phyloP scores from a whole-genome alignment of 2,888 invertebrate species.

The Hypomecis punctinalis region DNA sequence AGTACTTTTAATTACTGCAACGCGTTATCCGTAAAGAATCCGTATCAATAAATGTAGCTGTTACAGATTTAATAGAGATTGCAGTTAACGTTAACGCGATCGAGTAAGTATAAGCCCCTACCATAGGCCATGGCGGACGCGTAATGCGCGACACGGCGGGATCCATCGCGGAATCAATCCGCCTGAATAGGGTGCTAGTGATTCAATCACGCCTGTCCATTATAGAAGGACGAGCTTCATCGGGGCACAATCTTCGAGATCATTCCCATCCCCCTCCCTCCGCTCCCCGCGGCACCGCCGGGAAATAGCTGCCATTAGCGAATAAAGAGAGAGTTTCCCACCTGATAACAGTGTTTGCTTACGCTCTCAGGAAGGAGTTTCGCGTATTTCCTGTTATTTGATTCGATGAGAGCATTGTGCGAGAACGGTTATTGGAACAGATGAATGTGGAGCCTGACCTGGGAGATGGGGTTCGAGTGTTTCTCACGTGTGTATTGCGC shows the following conservation, averaged over 20 bases:
- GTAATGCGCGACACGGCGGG: neutral
- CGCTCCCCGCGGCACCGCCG: conserved; percentile 31
- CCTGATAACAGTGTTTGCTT: conserved; percentile 56
- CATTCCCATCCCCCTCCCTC: conserved; percentile 49
- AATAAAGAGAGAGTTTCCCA: conserved; percentile 70
- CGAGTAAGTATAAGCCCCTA: no score
- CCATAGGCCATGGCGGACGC: neutral
- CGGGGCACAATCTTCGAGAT: conserved; percentile 63
- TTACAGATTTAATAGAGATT: no score
- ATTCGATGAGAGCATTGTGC: conserved; percentile 51
- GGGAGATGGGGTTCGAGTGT: neutral
- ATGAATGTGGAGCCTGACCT: conserved; percentile 11
- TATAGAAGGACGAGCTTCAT: conserved; percentile 66
- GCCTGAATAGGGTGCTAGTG: conserved; percentile 67
- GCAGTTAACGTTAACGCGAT: no score
- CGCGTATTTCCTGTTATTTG: conserved; percentile 55
- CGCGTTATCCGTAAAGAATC: no score
- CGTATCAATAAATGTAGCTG: no score
- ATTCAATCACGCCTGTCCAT: conserved; percentile 73
- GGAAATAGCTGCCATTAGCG: conserved; percentile 68
- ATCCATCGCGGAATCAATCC: conserved; percentile 64
- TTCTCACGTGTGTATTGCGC: no score
- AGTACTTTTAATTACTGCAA: no score
- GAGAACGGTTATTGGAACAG: conserved; percentile 21
- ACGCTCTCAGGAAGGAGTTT: conserved; percentile 46